Evolutionary conservation across 2,888 invertebrate genomes (phyloP).

Genomic region (Patella ulyssiponensis): DNA sequence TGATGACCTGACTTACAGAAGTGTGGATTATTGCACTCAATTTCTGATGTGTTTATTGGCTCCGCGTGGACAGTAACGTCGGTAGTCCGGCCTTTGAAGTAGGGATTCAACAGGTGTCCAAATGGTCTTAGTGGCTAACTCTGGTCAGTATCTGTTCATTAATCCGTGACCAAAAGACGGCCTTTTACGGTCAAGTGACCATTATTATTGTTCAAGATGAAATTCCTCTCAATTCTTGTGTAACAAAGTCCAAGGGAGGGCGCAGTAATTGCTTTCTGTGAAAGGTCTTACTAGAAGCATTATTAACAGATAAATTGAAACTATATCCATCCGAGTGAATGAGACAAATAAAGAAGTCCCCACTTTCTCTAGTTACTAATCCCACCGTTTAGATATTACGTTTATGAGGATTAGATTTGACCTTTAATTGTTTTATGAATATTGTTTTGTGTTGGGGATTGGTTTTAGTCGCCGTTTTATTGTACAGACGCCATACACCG

Average conservation of each 20-base stretch:
- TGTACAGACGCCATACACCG: too few relatives aligned
- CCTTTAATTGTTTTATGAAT: too few relatives aligned
- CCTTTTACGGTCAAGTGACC: neutral
- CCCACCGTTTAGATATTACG: too few relatives aligned
- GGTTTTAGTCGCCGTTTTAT: too few relatives aligned
- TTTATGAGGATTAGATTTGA: too few relatives aligned
- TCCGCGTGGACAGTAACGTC: too few relatives aligned
- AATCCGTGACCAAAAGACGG: neutral
- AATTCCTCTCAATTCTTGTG: neutral
- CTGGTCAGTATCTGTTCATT: neutral
- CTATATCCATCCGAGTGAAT: neutral
- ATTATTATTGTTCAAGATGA: neutral
- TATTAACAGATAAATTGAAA: slow-evolving; percentile 2
- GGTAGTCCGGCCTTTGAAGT: neutral
- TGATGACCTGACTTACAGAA: too few relatives aligned
- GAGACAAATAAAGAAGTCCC: too few relatives aligned
- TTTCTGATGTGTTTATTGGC: too few relatives aligned
- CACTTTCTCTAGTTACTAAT: too few relatives aligned
- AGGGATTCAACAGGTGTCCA: neutral
- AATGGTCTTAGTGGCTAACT: neutral
- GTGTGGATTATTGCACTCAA: too few relatives aligned
- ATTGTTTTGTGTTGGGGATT: too few relatives aligned
- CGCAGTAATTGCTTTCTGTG: neutral
- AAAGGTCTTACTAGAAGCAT: neutral
- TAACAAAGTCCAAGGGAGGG: neutral